Base-by-base conservation (phyloP, 64 coral and sea anemone species). In the Acropora yongei region DNA sequence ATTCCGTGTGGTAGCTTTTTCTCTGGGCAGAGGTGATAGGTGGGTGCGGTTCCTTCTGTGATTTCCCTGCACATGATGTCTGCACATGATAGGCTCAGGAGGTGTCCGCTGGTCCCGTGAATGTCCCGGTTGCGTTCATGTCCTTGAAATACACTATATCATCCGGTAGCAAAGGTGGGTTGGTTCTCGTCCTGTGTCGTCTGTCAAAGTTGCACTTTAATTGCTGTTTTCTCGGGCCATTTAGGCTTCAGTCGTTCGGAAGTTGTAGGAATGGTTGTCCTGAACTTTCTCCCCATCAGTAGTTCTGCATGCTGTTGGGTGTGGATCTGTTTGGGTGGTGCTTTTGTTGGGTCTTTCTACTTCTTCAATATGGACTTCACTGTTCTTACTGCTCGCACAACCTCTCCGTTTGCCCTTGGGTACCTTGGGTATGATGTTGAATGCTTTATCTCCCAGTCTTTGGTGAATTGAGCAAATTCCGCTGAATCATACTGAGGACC, bases 301-400 rank as follows among this genome's bases (percentile, higher is more conserved):
- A 94, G 87, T 19, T 94, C 87, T 17, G 86, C 65, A 72, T 4
- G 74, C 87, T 3, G 90, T 61, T 53, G 88, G 87, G 6, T 30
- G 87, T 94, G 9, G 79, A 46, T 86, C 87, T 48, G 72, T 94
- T 86, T 5, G 93, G 86, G 46, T 44, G 90, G 75, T 48, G 58
- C 80, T 46, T 61, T 69, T 12, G 18, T 13, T 47, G 77, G 71
- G 80, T 89, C 86, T 83, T 93, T 75, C 8, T n/a, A 46, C 41
- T 88, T 93, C 49, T 88, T 88, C 5, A 92, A 67, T 16, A 88
- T 7, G 17, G 18, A 73, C 50, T 93, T 87, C 20, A 58, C 47
- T 8, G 77, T 93, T 82, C 44, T 49, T 8, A 93, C 91, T 80
- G 66, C 74, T 6, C 77, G 75, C 41, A 88, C 84, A 8, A 58